A percentile compares a stretch with the other conserved stretches of the same genome.
Evolutionary conservation across 1,140 invertebrate species (phyloP).

Genomic region (Pentalonia nigronervosa): DNA sequence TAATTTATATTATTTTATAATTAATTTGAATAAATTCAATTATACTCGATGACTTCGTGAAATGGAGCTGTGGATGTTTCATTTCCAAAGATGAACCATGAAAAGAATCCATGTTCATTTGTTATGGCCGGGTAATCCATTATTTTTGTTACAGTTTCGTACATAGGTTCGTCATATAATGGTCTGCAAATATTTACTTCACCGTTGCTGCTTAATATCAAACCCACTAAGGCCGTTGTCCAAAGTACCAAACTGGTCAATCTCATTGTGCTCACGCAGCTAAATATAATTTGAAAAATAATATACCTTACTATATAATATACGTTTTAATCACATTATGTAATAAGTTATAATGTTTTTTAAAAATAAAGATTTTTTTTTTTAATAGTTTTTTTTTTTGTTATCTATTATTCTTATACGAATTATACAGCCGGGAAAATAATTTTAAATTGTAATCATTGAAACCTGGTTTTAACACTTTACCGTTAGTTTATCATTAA

Average conservation of each 20-base stretch:
- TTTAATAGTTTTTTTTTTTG: not conserved
- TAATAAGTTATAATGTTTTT: not conserved
- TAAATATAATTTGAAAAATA: not conserved
- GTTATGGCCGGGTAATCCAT: constrained; percentile 70
- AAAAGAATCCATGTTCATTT: constrained; percentile 68
- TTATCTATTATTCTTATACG: not conserved
- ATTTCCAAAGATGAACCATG: constrained; percentile 64
- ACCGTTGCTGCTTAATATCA: constrained; percentile 62
- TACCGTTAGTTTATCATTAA: not conserved
- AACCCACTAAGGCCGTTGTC: constrained; percentile 60
- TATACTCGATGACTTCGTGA: constrained; percentile 46
- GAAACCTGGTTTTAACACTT: not conserved
- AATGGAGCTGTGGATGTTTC: constrained; percentile 60
- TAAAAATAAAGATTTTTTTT: not conserved
- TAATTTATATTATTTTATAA: not conserved
- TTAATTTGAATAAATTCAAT: not conserved
- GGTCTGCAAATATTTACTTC: constrained; percentile 70
- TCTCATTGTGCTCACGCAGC: constrained; percentile 38
- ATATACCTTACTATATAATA: no score
- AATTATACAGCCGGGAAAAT: not conserved
- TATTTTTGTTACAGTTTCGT: constrained; percentile 68
- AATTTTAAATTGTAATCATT: not conserved
- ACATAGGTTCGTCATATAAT: constrained; percentile 70
- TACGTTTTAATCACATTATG: not conserved
- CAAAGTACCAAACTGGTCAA: constrained; percentile 59